Base-by-base conservation (phyloP, 2,888 invertebrate genomes). In the Apomyelois bistriatella region DNA sequence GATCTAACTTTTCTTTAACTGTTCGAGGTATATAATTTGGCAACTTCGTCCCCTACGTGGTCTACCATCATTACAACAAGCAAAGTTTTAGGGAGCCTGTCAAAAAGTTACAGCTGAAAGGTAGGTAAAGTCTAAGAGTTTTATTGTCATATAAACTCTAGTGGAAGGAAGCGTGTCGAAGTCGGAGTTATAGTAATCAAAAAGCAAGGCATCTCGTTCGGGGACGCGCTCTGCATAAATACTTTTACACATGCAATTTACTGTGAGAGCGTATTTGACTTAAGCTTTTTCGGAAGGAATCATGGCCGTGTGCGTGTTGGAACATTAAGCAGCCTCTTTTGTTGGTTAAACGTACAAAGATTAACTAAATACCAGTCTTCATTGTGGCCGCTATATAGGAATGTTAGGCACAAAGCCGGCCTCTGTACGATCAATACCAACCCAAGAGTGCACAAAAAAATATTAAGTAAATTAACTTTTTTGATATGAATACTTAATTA, bases 271-370 rank as follows among this genome's bases (percentile, higher is more conserved):
- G 7, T 42, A 22, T 35, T 36, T 5, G 1, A 12, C 66, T 69
- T 68, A 77, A 73, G 69, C 66, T 64, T 66, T 66, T 68, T 66
- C 65, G 75, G 68, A 70, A 67, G 70, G 69, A 72, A 73, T 76
- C 76, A 79, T 72, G 66, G 66, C 65, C 66, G 70, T 70, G 78
- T 76, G 76, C 89, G 86, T 88, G 89, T 82, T 74, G 68, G 64
- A 74, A 85, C 84, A 89, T 87, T 80, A 85, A 88, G 79, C 76
- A 84, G 81, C 76, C 79, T 74, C 85, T 81, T 85, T 88, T 85
- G 87, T 85, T 77, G 65, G 70, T 76, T 72, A 80, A 82, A 79
- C 74, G 76, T 72, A 70, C 58, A 59, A 71, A 75, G 79, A 82
- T 83, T 79, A 81, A 72, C 72, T 71, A 66, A 16, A 40, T 65